A percentile compares a stretch with the other conserved stretches of the same genome.
phyloP scores from a whole-genome alignment of 2,797 vertebrate genomes.

The Hyperoplus lanceolatus region DNA sequence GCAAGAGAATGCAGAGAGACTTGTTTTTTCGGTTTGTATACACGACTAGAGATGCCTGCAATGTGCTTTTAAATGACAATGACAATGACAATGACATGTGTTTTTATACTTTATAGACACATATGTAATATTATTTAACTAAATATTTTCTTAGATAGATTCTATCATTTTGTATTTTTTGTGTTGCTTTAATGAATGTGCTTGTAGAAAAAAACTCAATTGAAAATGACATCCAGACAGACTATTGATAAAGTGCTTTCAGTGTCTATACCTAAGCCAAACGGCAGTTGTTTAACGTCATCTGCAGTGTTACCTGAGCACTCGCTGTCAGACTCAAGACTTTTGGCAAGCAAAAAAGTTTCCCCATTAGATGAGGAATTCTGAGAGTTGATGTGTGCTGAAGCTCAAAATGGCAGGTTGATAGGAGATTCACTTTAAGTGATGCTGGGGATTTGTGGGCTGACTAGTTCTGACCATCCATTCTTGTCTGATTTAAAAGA shows the following conservation, averaged over 20 bases:
- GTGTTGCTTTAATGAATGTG: neutral
- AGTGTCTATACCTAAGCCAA: neutral
- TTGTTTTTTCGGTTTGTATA: too few relatives aligned
- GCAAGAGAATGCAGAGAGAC: too few relatives aligned
- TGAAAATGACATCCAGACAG: neutral
- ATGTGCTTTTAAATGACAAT: neutral
- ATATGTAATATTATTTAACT: too few relatives aligned
- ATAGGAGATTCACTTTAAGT: slow-evolving; percentile 29
- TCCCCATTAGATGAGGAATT: slow-evolving; percentile 72
- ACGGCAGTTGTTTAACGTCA: slow-evolving; percentile 22
- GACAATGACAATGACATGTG: neutral
- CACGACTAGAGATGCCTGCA: neutral
- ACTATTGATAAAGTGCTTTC: too few relatives aligned
- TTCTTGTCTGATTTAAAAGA: neutral
- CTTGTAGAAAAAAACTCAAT: neutral
- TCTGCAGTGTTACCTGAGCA: slow-evolving; percentile 48
- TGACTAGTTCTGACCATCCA: neutral
- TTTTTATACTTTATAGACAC: neutral
- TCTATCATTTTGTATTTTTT: neutral
- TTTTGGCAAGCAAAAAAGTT: slow-evolving; percentile 62
- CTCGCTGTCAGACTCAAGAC: slow-evolving; percentile 10
- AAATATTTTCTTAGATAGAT: neutral
- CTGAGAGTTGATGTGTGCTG: slow-evolving; percentile 31
- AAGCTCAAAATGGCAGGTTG: slow-evolving; percentile 40
- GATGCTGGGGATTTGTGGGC: neutral